Base-by-base conservation (phyloP, 2,888 invertebrate genomes). In the Arge pagana region DNA sequence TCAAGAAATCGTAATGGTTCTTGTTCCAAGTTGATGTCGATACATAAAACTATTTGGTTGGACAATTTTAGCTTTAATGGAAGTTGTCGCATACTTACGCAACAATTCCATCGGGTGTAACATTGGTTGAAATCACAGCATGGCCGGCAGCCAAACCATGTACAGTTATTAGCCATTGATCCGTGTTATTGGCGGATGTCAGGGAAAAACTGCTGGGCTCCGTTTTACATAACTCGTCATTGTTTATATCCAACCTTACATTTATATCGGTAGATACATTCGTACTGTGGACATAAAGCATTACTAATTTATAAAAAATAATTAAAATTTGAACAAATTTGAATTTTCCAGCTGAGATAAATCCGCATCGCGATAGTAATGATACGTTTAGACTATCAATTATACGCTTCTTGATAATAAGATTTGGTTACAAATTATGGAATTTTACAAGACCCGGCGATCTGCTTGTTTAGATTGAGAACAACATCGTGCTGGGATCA, bases 131-230 rank as follows among this genome's bases (percentile, higher is more conserved):
- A 40, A 89, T 79, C 52, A 84, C 83, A 0, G 87, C 82, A 66
- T 85, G 84, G 35, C 90, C 90, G 1, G 89, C 86, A 18, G 79
- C 82, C 26, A 81, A 79, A 11, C 86, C 89, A 43, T 81, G 79
- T 30, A 89, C 77, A 10, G 79, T 77, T 57, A 83, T 78, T 0
- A 74, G 67, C 59, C 77, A 75, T 57, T 76, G 65, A 49, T 78
- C 72, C 1, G 76, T 77, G 0, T 71, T 64, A 10, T 66, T 68
- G 5, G 73, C 66, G 0, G 74, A 60, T 8, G 77, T 75, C 52
- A 82, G 72, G 26, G 70, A 72, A 2, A 85, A 69, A 1, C 69
- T 71, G 1, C 74, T 60, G 0, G 86, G 86, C 0, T 78, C 72
- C 26, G 85, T 70, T 60, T 81, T 79, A 3, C 87, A 76, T 56